Evolutionary conservation across 2,888 invertebrate species (phyloP).

Genomic region (Cheilosia soror): DNA sequence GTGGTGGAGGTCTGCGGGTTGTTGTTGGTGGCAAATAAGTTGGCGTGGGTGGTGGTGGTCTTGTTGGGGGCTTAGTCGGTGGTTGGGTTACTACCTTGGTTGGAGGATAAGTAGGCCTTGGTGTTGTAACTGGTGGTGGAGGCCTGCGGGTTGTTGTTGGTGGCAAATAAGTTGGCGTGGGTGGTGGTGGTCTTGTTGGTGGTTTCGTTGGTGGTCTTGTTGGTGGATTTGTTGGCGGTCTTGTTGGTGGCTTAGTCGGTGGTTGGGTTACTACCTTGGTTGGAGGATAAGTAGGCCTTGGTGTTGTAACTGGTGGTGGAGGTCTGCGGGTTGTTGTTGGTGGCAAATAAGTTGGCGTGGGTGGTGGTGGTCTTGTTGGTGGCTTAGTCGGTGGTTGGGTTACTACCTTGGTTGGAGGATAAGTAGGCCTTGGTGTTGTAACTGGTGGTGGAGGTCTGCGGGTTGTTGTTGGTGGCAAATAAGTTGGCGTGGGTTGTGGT

Average conservation of each 20-base stretch:
- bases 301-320: conserved; percentile 72
- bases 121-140: conserved; percentile 67
- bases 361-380: background rate
- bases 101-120: conserved; percentile 30
- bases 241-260: conserved; percentile 18
- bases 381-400: conserved; percentile 1
- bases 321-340: conserved; percentile 6
- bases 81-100: conserved; percentile 1
- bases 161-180: conserved; percentile 49
- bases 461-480: conserved; percentile 48
- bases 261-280: conserved; percentile 1
- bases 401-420: background rate
- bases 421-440: conserved; percentile 16
- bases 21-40: conserved; percentile 12
- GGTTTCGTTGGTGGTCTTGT: conserved; percentile 68
- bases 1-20: too few relatives aligned
- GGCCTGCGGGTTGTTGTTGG: conserved; percentile 51
- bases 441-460: conserved; percentile 70
- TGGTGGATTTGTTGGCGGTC: background rate
- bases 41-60: conserved; percentile 36
- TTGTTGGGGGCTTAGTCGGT: conserved; percentile 46
- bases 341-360: background rate
- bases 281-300: background rate
- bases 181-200: conserved; percentile 55
- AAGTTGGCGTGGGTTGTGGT: background rate